Evolutionary conservation across 2,888 invertebrate genomes (phyloP).

Genomic region (Crematogaster levior): DNA sequence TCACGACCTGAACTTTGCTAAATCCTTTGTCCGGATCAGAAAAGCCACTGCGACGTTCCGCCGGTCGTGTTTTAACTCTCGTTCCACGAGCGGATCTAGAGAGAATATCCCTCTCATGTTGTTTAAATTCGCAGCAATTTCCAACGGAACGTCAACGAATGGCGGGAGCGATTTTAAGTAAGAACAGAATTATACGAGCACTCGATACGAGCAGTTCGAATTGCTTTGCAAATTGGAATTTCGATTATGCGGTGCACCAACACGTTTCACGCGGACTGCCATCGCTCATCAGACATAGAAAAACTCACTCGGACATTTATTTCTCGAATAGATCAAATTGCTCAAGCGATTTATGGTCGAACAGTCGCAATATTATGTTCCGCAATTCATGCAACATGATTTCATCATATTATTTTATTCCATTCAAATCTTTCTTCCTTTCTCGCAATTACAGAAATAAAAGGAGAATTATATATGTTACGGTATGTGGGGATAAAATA

Average conservation of each 20-base stretch:
- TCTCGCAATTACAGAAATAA: not conserved
- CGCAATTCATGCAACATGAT: constrained; percentile 24
- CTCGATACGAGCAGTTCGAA: constrained; percentile 41
- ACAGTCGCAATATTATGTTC: constrained; percentile 28
- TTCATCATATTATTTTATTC: constrained; percentile 20
- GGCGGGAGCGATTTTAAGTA: constrained; percentile 42
- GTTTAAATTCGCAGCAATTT: constrained; percentile 44
- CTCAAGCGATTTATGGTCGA: constrained; percentile 7
- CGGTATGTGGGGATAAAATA: constrained; percentile 2
- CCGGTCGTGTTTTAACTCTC: constrained; percentile 38
- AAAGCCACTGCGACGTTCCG: constrained; percentile 43
- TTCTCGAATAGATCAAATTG: constrained; percentile 45
- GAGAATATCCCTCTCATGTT: constrained; percentile 16
- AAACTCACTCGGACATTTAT: constrained; percentile 49
- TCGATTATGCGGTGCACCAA: constrained; percentile 52
- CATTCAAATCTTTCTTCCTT: not conserved
- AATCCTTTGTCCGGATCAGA: constrained; percentile 68
- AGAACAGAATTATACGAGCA: constrained; percentile 51
- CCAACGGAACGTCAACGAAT: constrained; percentile 11
- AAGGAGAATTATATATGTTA: not conserved
- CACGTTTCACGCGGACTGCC: constrained; percentile 26
- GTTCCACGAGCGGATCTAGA: constrained; percentile 17
- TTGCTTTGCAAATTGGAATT: constrained; percentile 59
- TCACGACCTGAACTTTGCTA: constrained; percentile 69
- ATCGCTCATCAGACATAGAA: constrained; percentile 39